Evolutionary conservation across 23 tunicate genomes (phyloP).

Genomic region (Trididemnum nubilum): DNA sequence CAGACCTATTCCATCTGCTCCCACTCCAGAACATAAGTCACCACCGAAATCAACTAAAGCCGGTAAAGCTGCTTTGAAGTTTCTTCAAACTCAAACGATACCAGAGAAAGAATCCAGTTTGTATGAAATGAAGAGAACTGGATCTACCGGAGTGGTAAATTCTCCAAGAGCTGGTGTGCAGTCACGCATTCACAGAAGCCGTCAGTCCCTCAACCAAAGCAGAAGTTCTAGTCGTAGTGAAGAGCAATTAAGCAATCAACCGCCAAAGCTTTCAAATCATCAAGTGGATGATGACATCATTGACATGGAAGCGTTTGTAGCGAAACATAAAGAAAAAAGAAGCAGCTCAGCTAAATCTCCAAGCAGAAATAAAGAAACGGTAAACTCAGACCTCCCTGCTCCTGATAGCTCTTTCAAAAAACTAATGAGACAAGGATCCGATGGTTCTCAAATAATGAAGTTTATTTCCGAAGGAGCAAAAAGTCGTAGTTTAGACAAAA

Average conservation of each 20-base stretch:
- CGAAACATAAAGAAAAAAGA: not conserved
- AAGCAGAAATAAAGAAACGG: not conserved
- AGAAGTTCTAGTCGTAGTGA: not conserved
- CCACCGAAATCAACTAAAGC: not conserved
- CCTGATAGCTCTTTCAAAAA: not conserved
- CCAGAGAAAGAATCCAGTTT: not conserved
- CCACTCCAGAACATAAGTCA: not conserved
- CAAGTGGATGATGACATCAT: not conserved
- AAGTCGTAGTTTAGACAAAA: slow-evolving; percentile 31
- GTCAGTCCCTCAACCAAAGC: not conserved
- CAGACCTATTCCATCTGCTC: too few species aligned
- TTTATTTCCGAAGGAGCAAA: slow-evolving; percentile 16
- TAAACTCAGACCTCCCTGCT: not conserved
- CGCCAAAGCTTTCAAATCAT: not conserved
- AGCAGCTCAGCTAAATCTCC: not conserved
- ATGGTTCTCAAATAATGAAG: slow-evolving; percentile 34
- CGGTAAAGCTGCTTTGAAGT: slow-evolving; percentile 13
- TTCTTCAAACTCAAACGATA: not conserved
- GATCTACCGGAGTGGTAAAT: not conserved
- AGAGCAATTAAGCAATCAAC: not conserved
- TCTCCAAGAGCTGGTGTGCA: slow-evolving; percentile 5
- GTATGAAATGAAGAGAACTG: not conserved
- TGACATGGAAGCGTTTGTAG: slow-evolving; percentile 1
- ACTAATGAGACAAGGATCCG: slow-evolving; percentile 1
- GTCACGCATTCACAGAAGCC: slow-evolving; percentile 4